A percentile compares a stretch with the other conserved stretches of the same genome.
These are phyloP conservation scores for Neolamprologus longior DNA, from an alignment of 2,113 vertebrate species.

Conservation along the genomic window DNA sequence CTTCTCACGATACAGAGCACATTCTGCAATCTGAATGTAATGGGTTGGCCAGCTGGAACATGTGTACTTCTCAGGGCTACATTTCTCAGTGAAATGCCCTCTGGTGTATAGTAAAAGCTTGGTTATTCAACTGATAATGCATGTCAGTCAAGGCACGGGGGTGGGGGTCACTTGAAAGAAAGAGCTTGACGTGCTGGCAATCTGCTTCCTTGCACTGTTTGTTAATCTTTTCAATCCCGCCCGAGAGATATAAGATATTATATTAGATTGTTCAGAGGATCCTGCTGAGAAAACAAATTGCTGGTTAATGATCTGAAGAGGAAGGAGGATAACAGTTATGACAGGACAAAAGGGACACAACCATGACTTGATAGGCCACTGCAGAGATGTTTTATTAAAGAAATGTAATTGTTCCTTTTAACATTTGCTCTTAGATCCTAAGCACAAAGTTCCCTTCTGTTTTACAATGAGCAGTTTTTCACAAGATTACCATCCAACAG, in stretches of 20 bases:
- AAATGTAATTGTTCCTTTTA: conserved; percentile 1
- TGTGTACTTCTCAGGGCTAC: background rate
- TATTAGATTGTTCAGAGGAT: background rate
- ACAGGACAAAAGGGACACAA: background rate
- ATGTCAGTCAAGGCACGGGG: background rate
- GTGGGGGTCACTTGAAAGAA: background rate
- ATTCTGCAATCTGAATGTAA: background rate
- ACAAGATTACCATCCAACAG: background rate
- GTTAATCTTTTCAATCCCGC: background rate
- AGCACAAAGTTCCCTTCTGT: background rate
- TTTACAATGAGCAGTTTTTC: background rate
- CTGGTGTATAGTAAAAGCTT: background rate
- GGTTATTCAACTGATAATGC: conserved; percentile 7
- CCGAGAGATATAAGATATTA: background rate
- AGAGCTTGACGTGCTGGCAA: background rate
- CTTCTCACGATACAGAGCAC: background rate
- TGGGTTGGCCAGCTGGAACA: background rate
- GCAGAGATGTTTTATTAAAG: conserved; percentile 2
- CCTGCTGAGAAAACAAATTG: background rate
- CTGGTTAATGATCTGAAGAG: conserved; percentile 2
- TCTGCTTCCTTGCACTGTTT: background rate
- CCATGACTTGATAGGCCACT: background rate
- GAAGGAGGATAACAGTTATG: background rate
- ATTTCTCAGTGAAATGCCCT: background rate
- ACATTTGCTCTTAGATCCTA: background rate